Evolutionary conservation across 2,113 vertebrate species (phyloP).

Genomic region (Xenopus borealis): DNA sequence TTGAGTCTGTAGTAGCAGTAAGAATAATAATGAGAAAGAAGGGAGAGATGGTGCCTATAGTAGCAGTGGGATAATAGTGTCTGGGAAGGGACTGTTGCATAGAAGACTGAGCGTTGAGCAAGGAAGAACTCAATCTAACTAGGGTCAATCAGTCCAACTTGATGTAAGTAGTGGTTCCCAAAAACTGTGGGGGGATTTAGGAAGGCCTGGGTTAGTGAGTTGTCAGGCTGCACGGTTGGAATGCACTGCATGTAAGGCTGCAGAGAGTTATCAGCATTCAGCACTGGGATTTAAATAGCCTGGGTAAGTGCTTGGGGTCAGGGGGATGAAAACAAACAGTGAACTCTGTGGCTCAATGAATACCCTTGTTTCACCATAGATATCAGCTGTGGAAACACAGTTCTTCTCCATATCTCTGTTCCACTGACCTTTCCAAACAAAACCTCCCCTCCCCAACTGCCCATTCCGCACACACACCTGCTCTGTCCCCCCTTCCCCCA

Average conservation of each 20-base stretch:
- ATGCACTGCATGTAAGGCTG: background rate
- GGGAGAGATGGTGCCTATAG: too few species aligned
- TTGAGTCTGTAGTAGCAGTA: too few species aligned
- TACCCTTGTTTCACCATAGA: constrained; percentile 23
- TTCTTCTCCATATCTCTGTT: constrained; percentile 9
- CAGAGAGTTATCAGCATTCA: background rate
- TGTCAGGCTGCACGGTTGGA: background rate
- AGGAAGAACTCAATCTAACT: too few species aligned
- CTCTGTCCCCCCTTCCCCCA: background rate
- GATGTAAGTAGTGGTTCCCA: too few species aligned
- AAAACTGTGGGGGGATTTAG: background rate
- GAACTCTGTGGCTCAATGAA: constrained; percentile 7
- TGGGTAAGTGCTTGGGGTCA: constrained; percentile 3
- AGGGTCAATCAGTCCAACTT: too few species aligned
- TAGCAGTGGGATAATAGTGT: too few species aligned
- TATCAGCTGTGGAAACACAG: constrained; percentile 40
- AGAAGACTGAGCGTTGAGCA: too few species aligned
- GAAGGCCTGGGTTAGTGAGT: background rate
- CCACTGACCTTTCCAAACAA: constrained; percentile 24
- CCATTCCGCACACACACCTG: constrained; percentile 32
- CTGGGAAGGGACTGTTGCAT: too few species aligned
- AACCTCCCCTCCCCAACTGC: constrained; percentile 2
- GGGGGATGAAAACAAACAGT: constrained; percentile 15
- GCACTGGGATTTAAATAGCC: constrained; percentile 30
- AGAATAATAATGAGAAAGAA: too few species aligned